Base-by-base conservation (phyloP, 1,140 invertebrate genomes). In the Zaprionus kolodkinae region DNA sequence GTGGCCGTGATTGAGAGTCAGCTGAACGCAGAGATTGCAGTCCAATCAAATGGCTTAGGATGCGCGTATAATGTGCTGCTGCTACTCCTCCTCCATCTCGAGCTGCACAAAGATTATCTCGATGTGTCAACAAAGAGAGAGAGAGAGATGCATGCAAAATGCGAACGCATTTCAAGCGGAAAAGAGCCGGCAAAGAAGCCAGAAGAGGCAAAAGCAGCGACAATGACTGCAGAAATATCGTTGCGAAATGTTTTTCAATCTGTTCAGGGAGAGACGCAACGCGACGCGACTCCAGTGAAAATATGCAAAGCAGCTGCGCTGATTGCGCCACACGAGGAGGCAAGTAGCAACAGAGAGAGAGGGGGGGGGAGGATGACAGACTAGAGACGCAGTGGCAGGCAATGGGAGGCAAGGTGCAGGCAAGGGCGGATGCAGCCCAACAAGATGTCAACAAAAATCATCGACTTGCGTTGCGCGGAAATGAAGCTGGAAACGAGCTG, bases 371-470 rank as follows among this genome's bases (percentile, higher is more conserved):
- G 17, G 10, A 50, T 21, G 50, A 56, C 35, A 52, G 62, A 9
- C 48, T 21, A 11, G 45, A 38, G 40, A 43, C 6, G 15, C 50
- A n/a, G 36, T 21, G 63, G 17, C 43, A 45, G 65, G 70, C 36
- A 57, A 48, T 65, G 64, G 13, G 21, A 11, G 7, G n/a, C 13
- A 30, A 30, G 52, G 27, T 1, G 52, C 13, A 27, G 13, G 25
- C 6, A 6, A 30, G 40, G 69, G 66, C 73, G 78, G 78, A 74
- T 78, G 84, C 84, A 69, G 69, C 66, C 64, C 76, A 87, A 80
- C 84, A 87, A 87, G 84, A 88, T 87, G 84, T 87, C 84, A 86
- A 83, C 80, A 78, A 75, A 79, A 87, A 87, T 88, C 84, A 87
- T 87, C 84, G 68, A 87, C 77, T 88, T 55, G 68, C 80, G 68